Conservation (phyloP, 1,140 invertebrate species). For the Bacillus rossius region DNA sequence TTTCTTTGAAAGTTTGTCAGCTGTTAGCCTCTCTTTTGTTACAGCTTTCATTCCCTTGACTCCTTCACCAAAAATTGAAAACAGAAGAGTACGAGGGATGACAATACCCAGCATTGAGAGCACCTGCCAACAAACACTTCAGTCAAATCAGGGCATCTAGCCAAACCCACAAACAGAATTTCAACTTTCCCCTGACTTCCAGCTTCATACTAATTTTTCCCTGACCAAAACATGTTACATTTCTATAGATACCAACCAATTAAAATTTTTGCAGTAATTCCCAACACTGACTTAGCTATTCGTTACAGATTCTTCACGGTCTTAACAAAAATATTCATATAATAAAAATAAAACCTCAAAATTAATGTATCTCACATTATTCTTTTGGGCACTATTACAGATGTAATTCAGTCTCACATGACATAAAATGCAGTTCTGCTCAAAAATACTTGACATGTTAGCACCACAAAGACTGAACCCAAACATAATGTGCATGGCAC, state of each 20-base stretch:
- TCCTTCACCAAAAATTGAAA: conserved; percentile 84
- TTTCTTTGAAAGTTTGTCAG: conserved; percentile 18
- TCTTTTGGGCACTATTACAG: no score
- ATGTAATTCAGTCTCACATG: no score
- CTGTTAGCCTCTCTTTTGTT: conserved; percentile 20
- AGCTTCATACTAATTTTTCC: neutral
- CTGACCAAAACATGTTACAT: neutral
- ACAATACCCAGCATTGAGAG: conserved; percentile 84
- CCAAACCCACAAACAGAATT: neutral
- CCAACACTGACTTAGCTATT: neutral
- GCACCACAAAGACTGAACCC: no score
- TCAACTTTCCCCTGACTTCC: neutral
- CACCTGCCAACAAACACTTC: conserved; percentile 53
- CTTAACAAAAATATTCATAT: no score
- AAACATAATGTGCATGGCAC: no score
- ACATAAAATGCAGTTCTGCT: no score
- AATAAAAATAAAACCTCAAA: no score
- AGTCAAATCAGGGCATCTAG: conserved; percentile 11
- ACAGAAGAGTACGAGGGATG: conserved; percentile 78
- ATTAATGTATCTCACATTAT: no score
- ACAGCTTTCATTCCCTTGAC: conserved; percentile 57
- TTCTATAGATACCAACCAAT: neutral
- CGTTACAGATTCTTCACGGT: neutral
- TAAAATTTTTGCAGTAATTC: neutral
- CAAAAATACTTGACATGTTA: no score